These are phyloP conservation scores for Bradynema listronoti DNA, from an alignment of 1,140 invertebrate genomes.

Conservation along the genomic window DNA sequence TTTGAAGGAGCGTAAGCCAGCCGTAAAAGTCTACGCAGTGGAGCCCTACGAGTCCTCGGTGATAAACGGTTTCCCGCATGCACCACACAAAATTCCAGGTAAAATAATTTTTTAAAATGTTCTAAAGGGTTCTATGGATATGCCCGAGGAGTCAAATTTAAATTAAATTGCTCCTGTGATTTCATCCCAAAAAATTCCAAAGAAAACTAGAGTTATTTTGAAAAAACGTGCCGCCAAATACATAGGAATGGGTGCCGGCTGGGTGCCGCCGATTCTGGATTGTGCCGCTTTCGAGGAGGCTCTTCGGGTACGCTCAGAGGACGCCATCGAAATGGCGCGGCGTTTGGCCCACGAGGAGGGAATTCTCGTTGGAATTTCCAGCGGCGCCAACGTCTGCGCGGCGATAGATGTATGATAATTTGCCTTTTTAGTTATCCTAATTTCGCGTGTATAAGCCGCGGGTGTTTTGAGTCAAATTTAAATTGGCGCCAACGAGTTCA, in stretches of 20 bases:
- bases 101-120: no score
- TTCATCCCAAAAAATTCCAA: no score
- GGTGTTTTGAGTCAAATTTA: no score
- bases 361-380: conserved; percentile 44
- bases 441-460: no score
- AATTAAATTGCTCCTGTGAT: no score
- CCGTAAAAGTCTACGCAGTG: conserved; percentile 47
- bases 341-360: conserved; percentile 16
- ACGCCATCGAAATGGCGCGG: conserved; percentile 54
- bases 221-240: no score
- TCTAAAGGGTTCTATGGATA: no score
- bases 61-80: conserved; percentile 36
- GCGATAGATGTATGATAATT: conserved; percentile 19
- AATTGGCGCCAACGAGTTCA: no score
- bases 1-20: conserved; percentile 45
- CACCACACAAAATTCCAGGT: conserved; percentile 54
- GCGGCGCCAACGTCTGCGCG: conserved; percentile 47
- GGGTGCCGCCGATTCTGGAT: conserved; percentile 44
- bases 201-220: no score
- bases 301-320: conserved; percentile 48
- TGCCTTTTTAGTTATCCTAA: no score
- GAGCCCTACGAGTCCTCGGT: conserved; percentile 52
- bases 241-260: conserved; percentile 47
- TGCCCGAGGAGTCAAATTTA: no score
- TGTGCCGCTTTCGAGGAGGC: conserved; percentile 29